These are phyloP conservation scores for Empidonax traillii DNA, from an alignment of 2,113 vertebrate species.

Conservation along the genomic window DNA sequence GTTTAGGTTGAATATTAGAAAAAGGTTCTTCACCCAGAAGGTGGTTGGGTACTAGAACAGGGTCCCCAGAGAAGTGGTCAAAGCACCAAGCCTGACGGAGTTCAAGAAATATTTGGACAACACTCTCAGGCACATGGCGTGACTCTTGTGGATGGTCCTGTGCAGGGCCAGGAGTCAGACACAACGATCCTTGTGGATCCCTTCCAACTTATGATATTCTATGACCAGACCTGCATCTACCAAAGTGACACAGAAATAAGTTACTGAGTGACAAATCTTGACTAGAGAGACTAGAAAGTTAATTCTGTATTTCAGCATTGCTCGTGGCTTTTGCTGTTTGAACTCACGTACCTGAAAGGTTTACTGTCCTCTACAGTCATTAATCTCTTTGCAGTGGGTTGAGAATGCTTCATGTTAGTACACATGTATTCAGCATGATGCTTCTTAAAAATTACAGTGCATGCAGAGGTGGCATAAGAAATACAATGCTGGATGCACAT, in stretches of 20 bases:
- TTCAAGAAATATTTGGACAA: not conserved
- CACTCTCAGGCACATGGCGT: no score
- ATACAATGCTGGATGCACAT: not conserved
- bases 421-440: not conserved
- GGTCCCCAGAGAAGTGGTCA: not conserved
- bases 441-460: not conserved
- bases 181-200: rapidly evolving
- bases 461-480: not conserved
- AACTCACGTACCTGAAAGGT: not conserved
- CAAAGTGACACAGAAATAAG: not conserved
- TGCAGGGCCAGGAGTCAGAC: not conserved
- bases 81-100: not conserved
- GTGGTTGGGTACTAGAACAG: no score
- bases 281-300: not conserved
- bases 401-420: not conserved
- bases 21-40: not conserved
- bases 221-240: not conserved
- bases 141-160: not conserved
- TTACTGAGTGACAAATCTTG: not conserved
- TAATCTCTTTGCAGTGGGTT: not conserved
- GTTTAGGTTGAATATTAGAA: not conserved
- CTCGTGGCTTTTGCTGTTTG: not conserved
- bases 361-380: not conserved
- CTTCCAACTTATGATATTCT: not conserved
- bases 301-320: not conserved